Base-by-base conservation (phyloP, 1,140 invertebrate species). In the Plectus sambesii region DNA sequence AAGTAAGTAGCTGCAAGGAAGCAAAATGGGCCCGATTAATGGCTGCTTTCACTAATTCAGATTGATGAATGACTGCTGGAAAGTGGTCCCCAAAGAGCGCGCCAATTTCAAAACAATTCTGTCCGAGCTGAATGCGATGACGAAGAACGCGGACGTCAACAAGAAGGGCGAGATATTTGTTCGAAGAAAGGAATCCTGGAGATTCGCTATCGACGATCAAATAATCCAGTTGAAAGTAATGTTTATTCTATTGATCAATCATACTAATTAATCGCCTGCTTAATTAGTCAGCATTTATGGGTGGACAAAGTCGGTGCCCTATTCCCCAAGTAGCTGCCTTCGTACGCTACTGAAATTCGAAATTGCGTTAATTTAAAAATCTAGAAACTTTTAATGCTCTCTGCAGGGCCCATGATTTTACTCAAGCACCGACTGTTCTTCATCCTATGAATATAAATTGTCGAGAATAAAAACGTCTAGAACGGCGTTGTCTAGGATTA, bases 1-100 rank as follows among this genome's bases (percentile, higher is more conserved):
- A 42, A 60, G 56, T 61, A 40, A n/a, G n/a, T n/a, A n/a, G n/a
- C n/a, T 47, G 57, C 44, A 48, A 15, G 8, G 15, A 6, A 2
- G 42, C 4, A 3, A 6, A 25, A 25, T 15, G 17, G 17, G 4
- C 29, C 23, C n/a, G 22, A 20, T 15, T n/a, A 3, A 5, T 5
- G 1, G 12, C 42, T 44, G n/a, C n/a, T n/a, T n/a, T n/a, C n/a
- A n/a, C n/a, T n/a, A n/a, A n/a, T 59, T 61, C 23, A 61, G 55
- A 47, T 37, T 63, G 23, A 48, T 63, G 33, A 45, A 53, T 30
- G 49, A 46, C 27, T 63, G 61, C 39, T 63, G 62, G 62, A 40
- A 47, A 8, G 52, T 47, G 33, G 41, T 48, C 35, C 61, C 62
- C 5, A 55, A 53, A 30, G 62, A 66, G 26, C 41, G 59, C 23